These are phyloP conservation scores for Xenopus borealis DNA, from an alignment of 2,113 vertebrate genomes.

Conservation along the genomic window DNA sequence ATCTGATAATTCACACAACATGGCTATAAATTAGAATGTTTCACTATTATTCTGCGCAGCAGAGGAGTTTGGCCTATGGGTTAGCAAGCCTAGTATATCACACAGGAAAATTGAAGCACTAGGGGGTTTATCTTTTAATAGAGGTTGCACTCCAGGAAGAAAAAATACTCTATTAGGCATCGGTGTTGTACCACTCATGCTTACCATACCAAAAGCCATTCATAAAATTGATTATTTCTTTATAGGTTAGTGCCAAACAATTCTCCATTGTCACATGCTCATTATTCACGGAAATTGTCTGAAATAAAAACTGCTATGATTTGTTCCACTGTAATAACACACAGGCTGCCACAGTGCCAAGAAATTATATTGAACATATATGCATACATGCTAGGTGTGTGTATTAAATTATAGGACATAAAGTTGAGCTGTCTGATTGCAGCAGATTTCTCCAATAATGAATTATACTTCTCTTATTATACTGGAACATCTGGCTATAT, in stretches of 20 bases:
- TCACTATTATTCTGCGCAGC: slow-evolving; percentile 33
- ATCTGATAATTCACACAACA: slow-evolving; percentile 32
- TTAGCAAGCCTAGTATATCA: slow-evolving; percentile 44
- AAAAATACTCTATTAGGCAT: slow-evolving; percentile 42
- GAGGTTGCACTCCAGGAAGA: slow-evolving; percentile 37
- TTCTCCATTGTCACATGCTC: slow-evolving; percentile 33
- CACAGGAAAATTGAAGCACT: slow-evolving; percentile 34
- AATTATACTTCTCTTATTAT: neutral
- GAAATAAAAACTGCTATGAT: slow-evolving; percentile 13
- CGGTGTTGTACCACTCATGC: slow-evolving; percentile 38
- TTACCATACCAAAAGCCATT: slow-evolving; percentile 40
- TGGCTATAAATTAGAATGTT: slow-evolving; percentile 36
- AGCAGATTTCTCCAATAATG: neutral
- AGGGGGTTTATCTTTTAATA: slow-evolving; percentile 44
- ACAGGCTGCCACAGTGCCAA: slow-evolving; percentile 13
- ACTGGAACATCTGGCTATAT: neutral
- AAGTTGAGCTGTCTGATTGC: neutral
- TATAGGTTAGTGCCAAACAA: slow-evolving; percentile 37
- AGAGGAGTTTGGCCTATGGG: slow-evolving; percentile 38
- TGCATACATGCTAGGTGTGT: neutral
- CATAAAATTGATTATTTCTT: slow-evolving; percentile 44
- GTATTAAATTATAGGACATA: neutral
- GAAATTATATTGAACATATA: slow-evolving; percentile 18
- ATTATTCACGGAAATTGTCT: slow-evolving; percentile 38
- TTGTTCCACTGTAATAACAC: slow-evolving; percentile 38